Percentiles rank a stretch among this genome's conserved stretches.
Conservation (phyloP, 1,140 invertebrate species). For the Drosophila pseudoananassae region DNA sequence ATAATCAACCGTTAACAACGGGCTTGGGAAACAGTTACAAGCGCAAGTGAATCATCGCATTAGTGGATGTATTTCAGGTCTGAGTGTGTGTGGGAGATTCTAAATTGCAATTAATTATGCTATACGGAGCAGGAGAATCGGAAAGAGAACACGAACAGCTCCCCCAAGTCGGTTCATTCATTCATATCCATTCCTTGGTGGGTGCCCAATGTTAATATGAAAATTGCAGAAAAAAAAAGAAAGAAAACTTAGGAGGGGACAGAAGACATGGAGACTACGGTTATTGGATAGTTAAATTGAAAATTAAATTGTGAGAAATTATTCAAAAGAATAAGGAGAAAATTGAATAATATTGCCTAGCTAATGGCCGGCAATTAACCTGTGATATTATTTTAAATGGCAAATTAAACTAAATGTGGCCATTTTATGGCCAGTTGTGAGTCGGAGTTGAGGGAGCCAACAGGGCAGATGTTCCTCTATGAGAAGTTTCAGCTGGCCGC, state of each 20-base stretch:
- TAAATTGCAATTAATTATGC: slow-evolving; percentile 82
- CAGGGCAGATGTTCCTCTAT: slow-evolving; percentile 24
- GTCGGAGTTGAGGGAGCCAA: slow-evolving; percentile 19
- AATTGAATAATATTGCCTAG: slow-evolving; percentile 43
- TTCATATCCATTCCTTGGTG: slow-evolving; percentile 40
- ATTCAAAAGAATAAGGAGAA: slow-evolving; percentile 4
- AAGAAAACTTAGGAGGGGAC: neutral
- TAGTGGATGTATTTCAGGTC: slow-evolving; percentile 17
- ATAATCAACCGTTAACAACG: slow-evolving; percentile 82
- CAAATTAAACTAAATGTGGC: slow-evolving; percentile 33
- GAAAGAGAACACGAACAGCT: slow-evolving; percentile 21
- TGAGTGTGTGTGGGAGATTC: slow-evolving; percentile 45
- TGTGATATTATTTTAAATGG: slow-evolving; percentile 46
- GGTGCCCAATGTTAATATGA: slow-evolving; percentile 73
- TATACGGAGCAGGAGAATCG: slow-evolving; percentile 38
- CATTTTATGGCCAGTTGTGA: slow-evolving; percentile 16
- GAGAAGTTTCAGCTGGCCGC: too few relatives aligned
- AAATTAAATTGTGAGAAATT: slow-evolving; percentile 44
- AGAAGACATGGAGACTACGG: slow-evolving; percentile 52
- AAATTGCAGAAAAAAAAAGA: slow-evolving; percentile 79
- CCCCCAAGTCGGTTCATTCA: slow-evolving; percentile 48
- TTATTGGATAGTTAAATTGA: slow-evolving; percentile 61
- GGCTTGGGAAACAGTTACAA: slow-evolving; percentile 76
- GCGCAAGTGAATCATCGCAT: slow-evolving; percentile 70
- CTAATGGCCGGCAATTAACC: slow-evolving; percentile 35